phyloP scores from a whole-genome alignment of 2,888 invertebrate species.

The Spatulosminthurus flaviceps region DNA sequence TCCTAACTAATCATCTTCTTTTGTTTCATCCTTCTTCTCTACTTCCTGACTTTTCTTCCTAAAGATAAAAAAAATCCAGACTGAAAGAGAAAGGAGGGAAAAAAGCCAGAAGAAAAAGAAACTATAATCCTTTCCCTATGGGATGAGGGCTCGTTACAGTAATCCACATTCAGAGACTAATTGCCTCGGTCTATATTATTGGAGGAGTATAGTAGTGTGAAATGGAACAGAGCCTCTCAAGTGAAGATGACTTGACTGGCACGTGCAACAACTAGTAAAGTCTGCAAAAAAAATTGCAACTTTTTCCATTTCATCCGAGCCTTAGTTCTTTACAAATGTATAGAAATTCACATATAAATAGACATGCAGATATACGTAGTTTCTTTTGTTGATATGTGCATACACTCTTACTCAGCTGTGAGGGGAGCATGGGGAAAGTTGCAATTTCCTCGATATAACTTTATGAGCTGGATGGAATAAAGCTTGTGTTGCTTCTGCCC shows the following conservation, averaged over 20 bases:
- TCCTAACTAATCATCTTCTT: neutral
- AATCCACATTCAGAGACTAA: conserved; percentile 10
- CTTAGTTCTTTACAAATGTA: no score
- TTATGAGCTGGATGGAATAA: no score
- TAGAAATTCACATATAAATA: no score
- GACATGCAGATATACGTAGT: neutral
- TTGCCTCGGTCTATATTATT: neutral
- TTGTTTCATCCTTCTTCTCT: neutral
- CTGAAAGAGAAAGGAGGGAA: neutral
- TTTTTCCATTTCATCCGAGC: neutral
- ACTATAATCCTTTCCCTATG: neutral
- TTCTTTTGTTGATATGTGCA: no score
- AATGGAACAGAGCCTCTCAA: conserved; percentile 12
- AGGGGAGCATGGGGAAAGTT: no score
- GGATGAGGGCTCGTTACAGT: neutral
- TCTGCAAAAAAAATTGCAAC: neutral
- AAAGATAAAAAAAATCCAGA: neutral
- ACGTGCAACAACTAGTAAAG: neutral
- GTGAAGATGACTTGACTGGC: neutral
- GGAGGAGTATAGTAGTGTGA: neutral
- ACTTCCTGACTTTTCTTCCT: neutral
- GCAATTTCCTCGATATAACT: no score
- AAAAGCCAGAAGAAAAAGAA: no score
- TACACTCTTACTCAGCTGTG: no score
- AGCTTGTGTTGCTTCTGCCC: no score